These are phyloP conservation scores for Danio kyathit DNA, from an alignment of 2,797 vertebrate species.

Conservation along the genomic window DNA sequence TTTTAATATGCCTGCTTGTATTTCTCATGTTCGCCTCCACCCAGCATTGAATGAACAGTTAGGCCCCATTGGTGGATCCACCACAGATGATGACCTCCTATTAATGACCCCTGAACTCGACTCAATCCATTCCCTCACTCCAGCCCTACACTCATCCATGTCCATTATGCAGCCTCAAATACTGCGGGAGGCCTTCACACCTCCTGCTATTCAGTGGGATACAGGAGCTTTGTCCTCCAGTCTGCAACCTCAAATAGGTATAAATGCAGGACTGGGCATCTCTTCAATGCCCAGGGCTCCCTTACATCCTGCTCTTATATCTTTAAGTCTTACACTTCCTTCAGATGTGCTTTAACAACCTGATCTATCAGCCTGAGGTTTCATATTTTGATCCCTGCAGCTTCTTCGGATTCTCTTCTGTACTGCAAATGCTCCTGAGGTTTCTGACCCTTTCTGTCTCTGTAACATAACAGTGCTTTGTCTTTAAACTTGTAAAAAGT, in stretches of 20 bases:
- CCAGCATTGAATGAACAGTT: conserved; percentile 61
- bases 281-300: conserved; percentile 14
- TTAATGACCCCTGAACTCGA: conserved; percentile 64
- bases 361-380: conserved; percentile 18
- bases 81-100: conserved; percentile 67
- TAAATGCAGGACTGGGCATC: conserved; percentile 14
- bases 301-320: neutral
- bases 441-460: neutral
- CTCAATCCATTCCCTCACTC: conserved; percentile 41
- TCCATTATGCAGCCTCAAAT: conserved; percentile 52
- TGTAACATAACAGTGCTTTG: neutral
- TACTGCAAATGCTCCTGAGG: neutral
- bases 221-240: conserved; percentile 41
- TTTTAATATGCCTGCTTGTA: conserved; percentile 4
- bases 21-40: conserved; percentile 11
- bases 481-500: conserved; percentile 2
- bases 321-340: neutral
- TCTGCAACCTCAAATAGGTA: conserved; percentile 43
- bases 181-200: conserved; percentile 33
- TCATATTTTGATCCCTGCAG: neutral
- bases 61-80: conserved; percentile 52
- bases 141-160: conserved; percentile 31
- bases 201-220: conserved; percentile 48
- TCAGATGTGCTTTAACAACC: neutral
- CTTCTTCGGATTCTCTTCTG: neutral